Evolutionary conservation across 2,888 invertebrate genomes (phyloP).

Genomic region (Cyaniris semiargus): DNA sequence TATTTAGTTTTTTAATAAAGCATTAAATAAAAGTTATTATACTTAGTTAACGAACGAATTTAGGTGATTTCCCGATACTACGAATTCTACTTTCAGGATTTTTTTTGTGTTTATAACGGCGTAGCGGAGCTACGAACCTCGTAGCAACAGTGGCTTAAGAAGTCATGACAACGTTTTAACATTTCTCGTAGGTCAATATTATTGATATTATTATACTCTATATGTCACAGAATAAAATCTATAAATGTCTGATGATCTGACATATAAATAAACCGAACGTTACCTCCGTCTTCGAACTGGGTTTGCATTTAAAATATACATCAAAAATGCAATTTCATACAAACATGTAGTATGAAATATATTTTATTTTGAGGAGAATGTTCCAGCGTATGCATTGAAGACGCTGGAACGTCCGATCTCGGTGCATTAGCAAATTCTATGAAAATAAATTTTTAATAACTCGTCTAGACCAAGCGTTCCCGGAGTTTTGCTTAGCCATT

Average conservation of each 20-base stretch:
- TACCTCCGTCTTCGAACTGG: not conserved
- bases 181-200: not conserved
- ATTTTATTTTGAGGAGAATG: constrained; percentile 29
- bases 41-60: no score
- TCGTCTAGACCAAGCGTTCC: constrained; percentile 73
- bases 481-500: constrained; percentile 59
- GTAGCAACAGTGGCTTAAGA: not conserved
- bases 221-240: not conserved
- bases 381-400: constrained; percentile 23
- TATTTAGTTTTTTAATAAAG: not conserved
- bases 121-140: not conserved
- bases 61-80: no score
- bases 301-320: constrained; percentile 19
- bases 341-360: constrained; percentile 24
- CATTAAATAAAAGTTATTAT: no score
- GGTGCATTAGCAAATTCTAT: constrained; percentile 62
- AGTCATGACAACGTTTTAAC: not conserved
- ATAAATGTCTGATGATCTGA: not conserved
- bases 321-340: constrained; percentile 23
- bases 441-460: constrained; percentile 72
- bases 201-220: not conserved
- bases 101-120: not conserved
- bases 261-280: constrained; percentile 4
- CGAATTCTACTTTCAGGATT: not conserved
- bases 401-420: constrained; percentile 45